These are phyloP conservation scores for Vespertilio murinus DNA, from an alignment of 2,797 vertebrate genomes.

Conservation along the genomic window DNA sequence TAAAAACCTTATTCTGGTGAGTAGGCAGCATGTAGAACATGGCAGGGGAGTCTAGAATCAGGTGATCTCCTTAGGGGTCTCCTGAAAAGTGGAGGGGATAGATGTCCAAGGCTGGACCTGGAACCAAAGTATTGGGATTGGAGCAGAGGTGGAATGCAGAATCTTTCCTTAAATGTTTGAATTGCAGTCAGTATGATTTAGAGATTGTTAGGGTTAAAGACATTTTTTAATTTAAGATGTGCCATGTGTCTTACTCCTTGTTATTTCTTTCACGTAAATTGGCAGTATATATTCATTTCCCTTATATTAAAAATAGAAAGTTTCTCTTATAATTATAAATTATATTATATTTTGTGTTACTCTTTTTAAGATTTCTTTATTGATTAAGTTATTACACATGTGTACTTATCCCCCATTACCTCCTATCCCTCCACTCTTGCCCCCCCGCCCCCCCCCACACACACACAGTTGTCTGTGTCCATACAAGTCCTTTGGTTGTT, in stretches of 20 bases:
- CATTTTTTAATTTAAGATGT: background rate
- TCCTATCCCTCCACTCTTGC: too few relatives aligned
- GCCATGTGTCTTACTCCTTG: background rate
- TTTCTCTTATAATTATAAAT: background rate
- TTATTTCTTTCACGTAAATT: background rate
- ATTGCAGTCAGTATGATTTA: background rate
- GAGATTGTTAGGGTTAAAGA: background rate
- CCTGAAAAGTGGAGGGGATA: background rate
- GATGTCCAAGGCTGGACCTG: background rate
- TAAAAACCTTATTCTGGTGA: background rate
- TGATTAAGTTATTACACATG: too few relatives aligned
- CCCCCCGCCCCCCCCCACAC: too few relatives aligned
- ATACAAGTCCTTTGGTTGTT: too few relatives aligned
- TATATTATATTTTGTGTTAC: background rate
- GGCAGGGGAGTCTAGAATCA: background rate
- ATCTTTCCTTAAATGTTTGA: background rate
- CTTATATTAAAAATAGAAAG: background rate
- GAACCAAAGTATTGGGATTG: background rate
- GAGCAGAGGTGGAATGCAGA: background rate
- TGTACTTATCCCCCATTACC: too few relatives aligned
- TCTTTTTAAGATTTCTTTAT: background rate
- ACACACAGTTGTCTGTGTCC: too few relatives aligned
- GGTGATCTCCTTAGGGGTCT: background rate
- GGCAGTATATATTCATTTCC: background rate
- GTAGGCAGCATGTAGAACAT: background rate